Evolutionary conservation across 2,113 vertebrate species (phyloP).

Genomic region (Talpa occidentalis): DNA sequence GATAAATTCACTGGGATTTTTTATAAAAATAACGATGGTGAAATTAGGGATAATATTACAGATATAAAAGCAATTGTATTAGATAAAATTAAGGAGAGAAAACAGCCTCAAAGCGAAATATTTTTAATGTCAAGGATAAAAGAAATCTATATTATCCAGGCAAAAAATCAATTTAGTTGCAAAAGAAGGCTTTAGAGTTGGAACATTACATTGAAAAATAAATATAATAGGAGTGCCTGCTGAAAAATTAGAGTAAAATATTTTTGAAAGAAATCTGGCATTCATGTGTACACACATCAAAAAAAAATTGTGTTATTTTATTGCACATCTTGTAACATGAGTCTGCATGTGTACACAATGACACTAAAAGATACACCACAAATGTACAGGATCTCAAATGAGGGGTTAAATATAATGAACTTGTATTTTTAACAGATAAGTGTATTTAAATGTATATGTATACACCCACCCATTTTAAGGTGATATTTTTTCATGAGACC

Average conservation of each 20-base stretch:
- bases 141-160: not conserved
- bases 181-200: not conserved
- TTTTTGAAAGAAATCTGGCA: not conserved
- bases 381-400: not conserved
- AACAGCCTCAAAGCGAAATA: not conserved
- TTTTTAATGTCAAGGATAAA: constrained; percentile 4
- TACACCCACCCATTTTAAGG: not conserved
- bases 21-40: not conserved
- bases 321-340: not conserved
- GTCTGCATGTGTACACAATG: not conserved
- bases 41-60: not conserved
- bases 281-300: not conserved
- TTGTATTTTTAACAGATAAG: not conserved
- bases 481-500: not conserved
- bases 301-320: not conserved
- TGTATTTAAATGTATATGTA: not conserved
- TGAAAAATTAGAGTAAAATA: not conserved
- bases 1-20: not conserved
- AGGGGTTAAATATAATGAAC: too few species aligned
- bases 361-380: not conserved
- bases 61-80: not conserved
- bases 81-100: not conserved
- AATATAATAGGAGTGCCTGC: not conserved
- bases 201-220: not conserved
- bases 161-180: not conserved